Conservation (phyloP, 2,888 invertebrate species). For the Acanthoscelides obtectus region DNA sequence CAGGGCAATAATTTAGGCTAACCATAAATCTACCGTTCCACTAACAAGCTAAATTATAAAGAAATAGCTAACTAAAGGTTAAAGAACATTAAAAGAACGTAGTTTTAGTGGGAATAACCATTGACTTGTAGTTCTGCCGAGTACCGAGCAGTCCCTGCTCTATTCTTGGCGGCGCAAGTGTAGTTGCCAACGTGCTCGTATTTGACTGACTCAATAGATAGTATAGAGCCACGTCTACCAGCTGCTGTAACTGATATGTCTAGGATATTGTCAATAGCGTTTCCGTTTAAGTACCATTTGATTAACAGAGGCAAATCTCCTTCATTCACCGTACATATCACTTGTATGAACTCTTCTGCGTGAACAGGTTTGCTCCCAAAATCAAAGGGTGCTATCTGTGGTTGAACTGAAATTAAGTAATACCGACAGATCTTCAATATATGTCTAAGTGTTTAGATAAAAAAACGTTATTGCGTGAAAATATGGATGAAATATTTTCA, state of each 20-base stretch:
- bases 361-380: slow-evolving; percentile 61
- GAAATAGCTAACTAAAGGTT: not conserved
- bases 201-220: slow-evolving; percentile 62
- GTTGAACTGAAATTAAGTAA: slow-evolving; percentile 52
- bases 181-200: slow-evolving; percentile 70
- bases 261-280: slow-evolving; percentile 34
- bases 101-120: slow-evolving; percentile 17
- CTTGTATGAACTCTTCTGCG: slow-evolving; percentile 51
- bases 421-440: not conserved
- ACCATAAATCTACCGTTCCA: too few species aligned
- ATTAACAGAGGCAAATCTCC: slow-evolving; percentile 63
- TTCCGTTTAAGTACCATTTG: slow-evolving; percentile 57
- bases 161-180: slow-evolving; percentile 61
- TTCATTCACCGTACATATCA: slow-evolving; percentile 58
- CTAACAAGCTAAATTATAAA: too few species aligned
- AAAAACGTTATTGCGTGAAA: too few species aligned
- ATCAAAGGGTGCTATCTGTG: slow-evolving; percentile 61
- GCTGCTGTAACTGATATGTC: slow-evolving; percentile 37
- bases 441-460: not conserved
- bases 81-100: not conserved
- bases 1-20: too few species aligned
- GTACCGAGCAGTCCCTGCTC: slow-evolving; percentile 35
- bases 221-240: slow-evolving; percentile 51
- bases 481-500: too few species aligned
- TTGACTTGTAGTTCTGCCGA: slow-evolving; percentile 48